Evolutionary conservation across 2,113 vertebrate genomes (phyloP).

Genomic region (Leptocoma aspasia): DNA sequence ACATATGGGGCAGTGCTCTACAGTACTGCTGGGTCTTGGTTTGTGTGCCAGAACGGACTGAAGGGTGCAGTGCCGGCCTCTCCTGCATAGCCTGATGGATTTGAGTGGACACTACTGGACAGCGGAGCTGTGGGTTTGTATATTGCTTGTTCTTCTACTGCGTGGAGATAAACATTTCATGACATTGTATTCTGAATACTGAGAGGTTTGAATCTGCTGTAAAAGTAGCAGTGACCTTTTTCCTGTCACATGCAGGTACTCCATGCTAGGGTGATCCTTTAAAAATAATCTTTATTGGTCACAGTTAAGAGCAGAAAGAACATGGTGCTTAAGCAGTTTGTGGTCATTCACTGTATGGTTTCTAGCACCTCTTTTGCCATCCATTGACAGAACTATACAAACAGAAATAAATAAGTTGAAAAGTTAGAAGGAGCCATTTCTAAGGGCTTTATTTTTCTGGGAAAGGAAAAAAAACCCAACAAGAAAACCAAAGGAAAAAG

Average conservation of each 20-base stretch:
- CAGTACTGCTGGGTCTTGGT: background rate
- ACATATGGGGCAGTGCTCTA: accelerated
- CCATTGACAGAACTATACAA: constrained; percentile 3
- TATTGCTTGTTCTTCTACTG: background rate
- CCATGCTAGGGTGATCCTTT: background rate
- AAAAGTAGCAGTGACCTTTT: background rate
- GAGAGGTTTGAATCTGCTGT: background rate
- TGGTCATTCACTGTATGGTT: background rate
- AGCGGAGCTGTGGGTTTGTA: background rate
- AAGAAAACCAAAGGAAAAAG: background rate
- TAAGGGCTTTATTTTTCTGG: background rate
- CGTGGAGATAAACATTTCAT: background rate
- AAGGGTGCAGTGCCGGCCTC: background rate
- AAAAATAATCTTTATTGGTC: constrained; percentile 73
- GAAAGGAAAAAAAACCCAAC: background rate
- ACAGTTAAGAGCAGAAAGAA: constrained; percentile 34
- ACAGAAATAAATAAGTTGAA: constrained; percentile 63
- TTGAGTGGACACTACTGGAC: background rate
- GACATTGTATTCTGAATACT: background rate
- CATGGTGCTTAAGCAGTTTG: background rate
- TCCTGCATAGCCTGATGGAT: background rate
- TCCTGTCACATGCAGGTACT: background rate
- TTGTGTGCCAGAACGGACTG: background rate
- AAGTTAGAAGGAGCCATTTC: background rate
- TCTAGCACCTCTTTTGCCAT: background rate